Conservation (phyloP, 2,888 invertebrate genomes). For the Himalopsyche japonica region DNA sequence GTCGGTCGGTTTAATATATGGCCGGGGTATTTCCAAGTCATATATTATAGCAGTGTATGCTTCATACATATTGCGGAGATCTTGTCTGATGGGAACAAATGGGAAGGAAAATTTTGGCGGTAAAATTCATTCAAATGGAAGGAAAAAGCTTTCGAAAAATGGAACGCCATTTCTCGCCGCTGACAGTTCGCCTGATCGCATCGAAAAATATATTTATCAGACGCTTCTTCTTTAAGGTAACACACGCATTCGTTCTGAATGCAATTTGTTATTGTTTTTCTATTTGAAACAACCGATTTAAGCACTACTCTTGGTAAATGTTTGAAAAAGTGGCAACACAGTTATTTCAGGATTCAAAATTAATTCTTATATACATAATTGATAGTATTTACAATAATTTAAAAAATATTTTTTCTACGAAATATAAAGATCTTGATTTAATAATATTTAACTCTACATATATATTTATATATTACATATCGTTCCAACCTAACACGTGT, state of each 20-base stretch:
- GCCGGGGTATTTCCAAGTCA: slow-evolving; percentile 63
- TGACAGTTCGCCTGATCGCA: slow-evolving; percentile 38
- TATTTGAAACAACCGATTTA: not conserved
- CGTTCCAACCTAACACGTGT: no score
- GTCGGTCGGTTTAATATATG: slow-evolving; percentile 60
- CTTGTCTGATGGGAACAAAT: slow-evolving; percentile 62
- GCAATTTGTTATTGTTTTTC: slow-evolving; percentile 31
- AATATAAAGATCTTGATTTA: no score
- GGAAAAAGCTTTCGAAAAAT: slow-evolving; percentile 53
- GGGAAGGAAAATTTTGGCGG: slow-evolving; percentile 60
- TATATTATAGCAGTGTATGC: slow-evolving; percentile 63
- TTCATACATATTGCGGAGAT: slow-evolving; percentile 59
- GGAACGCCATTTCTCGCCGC: slow-evolving; percentile 48
- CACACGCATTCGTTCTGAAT: not conserved
- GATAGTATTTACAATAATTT: no score
- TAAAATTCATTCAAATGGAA: slow-evolving; percentile 56
- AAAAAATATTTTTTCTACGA: no score
- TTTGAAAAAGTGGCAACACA: no score
- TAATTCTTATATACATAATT: no score
- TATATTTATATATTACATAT: no score
- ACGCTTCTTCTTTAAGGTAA: not conserved
- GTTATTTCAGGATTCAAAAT: no score
- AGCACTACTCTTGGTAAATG: no score
- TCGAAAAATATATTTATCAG: slow-evolving; percentile 34
- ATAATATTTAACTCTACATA: no score